These are phyloP conservation scores for Marisa cornuarietis DNA, from an alignment of 1,140 invertebrate genomes.

Conservation along the genomic window DNA sequence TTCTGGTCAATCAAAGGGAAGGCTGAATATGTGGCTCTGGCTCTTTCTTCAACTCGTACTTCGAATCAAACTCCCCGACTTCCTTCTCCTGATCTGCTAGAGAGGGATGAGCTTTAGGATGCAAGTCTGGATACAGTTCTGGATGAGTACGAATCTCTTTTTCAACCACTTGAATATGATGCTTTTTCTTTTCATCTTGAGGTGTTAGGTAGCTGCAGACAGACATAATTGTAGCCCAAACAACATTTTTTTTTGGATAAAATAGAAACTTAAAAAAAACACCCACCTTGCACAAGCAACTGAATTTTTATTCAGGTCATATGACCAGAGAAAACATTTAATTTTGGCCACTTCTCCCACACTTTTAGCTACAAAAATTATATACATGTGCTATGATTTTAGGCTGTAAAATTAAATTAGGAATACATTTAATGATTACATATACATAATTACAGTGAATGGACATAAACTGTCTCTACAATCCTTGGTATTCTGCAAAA, in stretches of 20 bases:
- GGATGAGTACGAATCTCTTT: constrained; percentile 41
- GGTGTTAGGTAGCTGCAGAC: constrained; percentile 35
- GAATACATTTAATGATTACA: too few species aligned
- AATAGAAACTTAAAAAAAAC: neutral
- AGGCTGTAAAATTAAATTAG: neutral
- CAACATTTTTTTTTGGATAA: neutral
- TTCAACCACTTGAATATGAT: constrained; percentile 42
- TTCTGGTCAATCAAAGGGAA: constrained; percentile 9
- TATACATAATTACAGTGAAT: too few species aligned
- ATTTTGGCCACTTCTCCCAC: too few species aligned
- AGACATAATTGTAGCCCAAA: neutral
- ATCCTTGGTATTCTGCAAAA: too few species aligned
- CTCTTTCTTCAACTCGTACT: constrained; percentile 31
- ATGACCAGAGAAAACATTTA: too few species aligned
- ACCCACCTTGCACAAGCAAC: too few species aligned
- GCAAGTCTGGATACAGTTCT: constrained; percentile 34
- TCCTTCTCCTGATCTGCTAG: constrained; percentile 30
- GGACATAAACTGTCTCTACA: too few species aligned
- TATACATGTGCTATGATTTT: neutral
- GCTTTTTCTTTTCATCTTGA: constrained; percentile 33
- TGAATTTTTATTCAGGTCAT: too few species aligned
- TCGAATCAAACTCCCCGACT: constrained; percentile 40
- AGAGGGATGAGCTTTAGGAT: constrained; percentile 27
- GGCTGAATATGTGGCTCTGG: constrained; percentile 27
- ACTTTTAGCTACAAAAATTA: neutral